Base-by-base conservation (phyloP, 1,140 invertebrate species). In the Drosophila oshimai region DNA sequence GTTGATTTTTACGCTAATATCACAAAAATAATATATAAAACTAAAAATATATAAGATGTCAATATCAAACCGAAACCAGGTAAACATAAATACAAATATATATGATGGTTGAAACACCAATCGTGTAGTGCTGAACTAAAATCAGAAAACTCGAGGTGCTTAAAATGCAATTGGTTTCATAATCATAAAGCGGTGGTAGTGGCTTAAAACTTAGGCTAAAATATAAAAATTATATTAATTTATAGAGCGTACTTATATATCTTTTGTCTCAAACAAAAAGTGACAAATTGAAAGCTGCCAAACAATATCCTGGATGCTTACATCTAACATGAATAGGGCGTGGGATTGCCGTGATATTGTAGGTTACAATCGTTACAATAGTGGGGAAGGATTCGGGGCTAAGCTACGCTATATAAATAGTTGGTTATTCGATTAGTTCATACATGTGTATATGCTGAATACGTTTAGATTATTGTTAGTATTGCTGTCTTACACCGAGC, bases 21-120 rank as follows among this genome's bases (percentile, higher is more conserved):
- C 81, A 87, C 83, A 87, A 81, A 86, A 87, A 83, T 88, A 87
- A 87, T 87, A 86, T 87, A 87, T 87, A 65, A 84, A 86, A 87
- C 53, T 77, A 80, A 87, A 76, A 53, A 71, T 44, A 67, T 70
- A 65, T 44, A 70, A 53, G 39, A 37, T 31, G 31, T 46, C 55
- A 74, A 87, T 81, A 81, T 88, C 73, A 55, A 74, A 87, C 76
- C 77, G 31, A 88, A 87, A 88, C 77, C 73, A 74, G 29, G 36
- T 47, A 54, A 73, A 73, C 54, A 60, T 49, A 55, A 37, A 57
- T 39, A 73, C 24, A 33, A 36, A 58, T 31, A 54, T 51, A 47
- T 41, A 60, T 34, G 44, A 76, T 61, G 62, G 33, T 18, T 31
- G 4, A 64, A 76, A 76, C 74, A 76, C 55, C 47, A 26, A 64